Percentiles rank a stretch among this genome's conserved stretches.
These are phyloP conservation scores for Campylomormyrus tamandua DNA, from an alignment of 2,113 vertebrate genomes.

Conservation along the genomic window DNA sequence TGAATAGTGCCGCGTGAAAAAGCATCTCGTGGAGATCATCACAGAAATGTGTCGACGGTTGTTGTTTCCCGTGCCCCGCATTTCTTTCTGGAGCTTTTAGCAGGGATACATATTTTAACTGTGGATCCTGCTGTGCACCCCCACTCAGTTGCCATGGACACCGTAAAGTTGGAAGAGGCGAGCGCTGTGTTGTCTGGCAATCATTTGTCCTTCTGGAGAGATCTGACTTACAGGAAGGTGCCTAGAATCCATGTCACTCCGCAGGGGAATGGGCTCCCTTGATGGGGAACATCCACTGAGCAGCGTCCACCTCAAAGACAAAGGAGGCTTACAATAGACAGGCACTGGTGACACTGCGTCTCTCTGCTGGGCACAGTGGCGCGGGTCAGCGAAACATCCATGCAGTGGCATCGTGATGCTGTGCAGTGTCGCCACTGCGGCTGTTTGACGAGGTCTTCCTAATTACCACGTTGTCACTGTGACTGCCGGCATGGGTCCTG, in stretches of 20 bases:
- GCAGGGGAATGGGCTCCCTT: slow-evolving; percentile 11
- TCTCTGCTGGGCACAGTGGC: not conserved
- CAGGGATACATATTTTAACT: slow-evolving; percentile 43
- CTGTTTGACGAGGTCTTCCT: not conserved
- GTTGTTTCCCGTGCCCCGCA: slow-evolving; percentile 31
- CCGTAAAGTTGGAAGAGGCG: slow-evolving; percentile 37
- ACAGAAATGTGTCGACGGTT: slow-evolving; percentile 29
- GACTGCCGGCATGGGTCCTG: not conserved
- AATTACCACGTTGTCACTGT: not conserved
- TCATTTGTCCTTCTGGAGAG: slow-evolving; percentile 37
- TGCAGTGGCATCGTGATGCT: not conserved
- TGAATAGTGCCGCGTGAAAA: slow-evolving; percentile 29
- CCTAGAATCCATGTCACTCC: slow-evolving; percentile 12
- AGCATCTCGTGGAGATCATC: slow-evolving; percentile 37
- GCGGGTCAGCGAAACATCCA: not conserved
- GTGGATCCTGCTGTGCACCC: slow-evolving; percentile 39
- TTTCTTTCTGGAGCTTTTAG: slow-evolving; percentile 35
- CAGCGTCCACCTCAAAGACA: slow-evolving; percentile 38
- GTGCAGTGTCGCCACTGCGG: not conserved
- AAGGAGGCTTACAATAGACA: slow-evolving; percentile 13
- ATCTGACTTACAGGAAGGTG: slow-evolving; percentile 31
- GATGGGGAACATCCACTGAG: slow-evolving; percentile 24
- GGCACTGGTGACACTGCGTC: not conserved
- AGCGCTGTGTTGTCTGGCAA: slow-evolving; percentile 38
- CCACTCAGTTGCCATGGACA: slow-evolving; percentile 57